Base-by-base conservation (phyloP, 2,888 invertebrate species). In the Oeneis ivallda region DNA sequence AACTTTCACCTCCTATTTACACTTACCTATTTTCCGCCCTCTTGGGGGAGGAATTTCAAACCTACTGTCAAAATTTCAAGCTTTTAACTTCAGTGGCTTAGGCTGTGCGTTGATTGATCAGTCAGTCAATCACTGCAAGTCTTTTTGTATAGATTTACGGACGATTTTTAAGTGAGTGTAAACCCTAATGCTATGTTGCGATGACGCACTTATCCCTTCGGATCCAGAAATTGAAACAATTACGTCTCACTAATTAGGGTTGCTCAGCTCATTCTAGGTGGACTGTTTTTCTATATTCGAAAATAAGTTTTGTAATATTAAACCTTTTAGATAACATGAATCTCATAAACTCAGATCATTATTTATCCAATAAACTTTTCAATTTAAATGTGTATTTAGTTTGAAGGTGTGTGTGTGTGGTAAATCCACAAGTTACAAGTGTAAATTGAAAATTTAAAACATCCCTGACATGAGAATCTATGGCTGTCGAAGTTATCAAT, bases 161-260 rank as follows among this genome's bases (percentile, higher is more conserved):
- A n/a, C n/a, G n/a, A n/a, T n/a, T 19, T 39, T 13, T 39, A 39
- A 10, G 54, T 54, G 37, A 6, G 17, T 3, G 15, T 37, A 10
- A 39, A 54, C 39, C 39, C 39, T 39, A 11, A 41, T 39, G 10
- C 11, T 57, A 65, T 70, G 65, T 58, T 37, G 39, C 59, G 56
- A 41, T 59, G 66, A 65, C 65, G 53, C 68, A 67, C 60, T 71
- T 68, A 65, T 59, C 70, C 74, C 71, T 73, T 73, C 17, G 47
- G 69, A 62, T 67, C 64, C 50, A 72, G 72, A 76, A 73, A 75
- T 75, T 76, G 70, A 74, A 74, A 71, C 74, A 79, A 76, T 78
- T 76, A 74, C 69, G 64, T 74, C 69, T 66, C 60, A 39, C 70
- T 71, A 71, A 70, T 49, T 72, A 68, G 71, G 70, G 68, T 71